Evolutionary conservation across 2,888 invertebrate species (phyloP), one percentile per base, ranked within the genome.

Genomic region (Anagyrus pseudococci): DNA sequence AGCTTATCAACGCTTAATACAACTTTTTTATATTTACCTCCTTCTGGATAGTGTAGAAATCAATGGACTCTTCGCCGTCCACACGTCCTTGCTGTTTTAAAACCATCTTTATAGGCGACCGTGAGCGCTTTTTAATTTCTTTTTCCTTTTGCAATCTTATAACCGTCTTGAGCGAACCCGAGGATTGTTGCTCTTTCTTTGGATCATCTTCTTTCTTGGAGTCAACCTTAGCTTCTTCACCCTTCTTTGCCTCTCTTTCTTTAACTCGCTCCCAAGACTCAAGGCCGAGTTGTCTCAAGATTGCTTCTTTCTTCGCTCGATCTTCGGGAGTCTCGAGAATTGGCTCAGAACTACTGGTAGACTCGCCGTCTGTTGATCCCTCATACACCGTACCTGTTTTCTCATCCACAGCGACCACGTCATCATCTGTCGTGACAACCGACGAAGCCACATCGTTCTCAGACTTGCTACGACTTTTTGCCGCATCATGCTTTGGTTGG

Each of bases 161-260:
- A 72, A 93, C 89, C 71, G 93, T 92, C 77, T 93, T 93, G 68
- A 93, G 78, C 0, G 92, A 93, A 41, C 93, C 93, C 83, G 54
- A 86, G 84, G 65, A 84, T 19, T 84, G 77, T 59, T 85, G 85
- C 59, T 85, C 84, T 19, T 84, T 77, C 59, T 85, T 85, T 59
- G 85, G 48, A n/a, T n/a, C n/a, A n/a, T n/a, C 17, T 44, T 44
- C 17, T 37, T 37, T 37, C 33, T 10, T 10, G 15, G 33, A 26
- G 23, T 22, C n/a, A 25, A 13, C 23, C 7, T 44, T 19, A 17
- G 17, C 22, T 4, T 44, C 22, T n/a, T 8, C 87, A 72, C 88
- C 87, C 58, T 77, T 78, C 62, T 69, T 75, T 4, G 61, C 62
- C 58, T 75, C 53, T n/a, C 76, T 69, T 67, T 90, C 89, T 0